phyloP scores from a whole-genome alignment of 2,797 vertebrate genomes.

The Cynopterus sphinx region DNA sequence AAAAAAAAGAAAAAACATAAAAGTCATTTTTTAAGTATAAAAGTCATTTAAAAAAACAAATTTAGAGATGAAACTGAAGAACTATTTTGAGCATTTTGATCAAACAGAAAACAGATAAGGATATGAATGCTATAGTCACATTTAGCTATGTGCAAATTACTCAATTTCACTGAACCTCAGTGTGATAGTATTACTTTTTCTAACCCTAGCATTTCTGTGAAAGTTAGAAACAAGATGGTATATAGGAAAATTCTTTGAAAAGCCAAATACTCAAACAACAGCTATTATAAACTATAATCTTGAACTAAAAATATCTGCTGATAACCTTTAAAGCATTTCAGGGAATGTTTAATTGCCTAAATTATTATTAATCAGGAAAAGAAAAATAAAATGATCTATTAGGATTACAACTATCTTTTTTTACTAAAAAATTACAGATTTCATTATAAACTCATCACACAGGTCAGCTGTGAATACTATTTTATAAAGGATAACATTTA shows the following conservation, averaged over 20 bases:
- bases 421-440: slow-evolving; percentile 4
- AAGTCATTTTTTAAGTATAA: background rate
- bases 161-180: background rate
- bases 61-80: slow-evolving; percentile 21
- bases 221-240: background rate
- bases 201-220: background rate
- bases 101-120: background rate
- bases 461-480: background rate
- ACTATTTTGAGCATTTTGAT: background rate
- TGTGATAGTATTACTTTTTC: background rate
- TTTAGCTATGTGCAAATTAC: background rate
- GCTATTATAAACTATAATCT: background rate
- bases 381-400: background rate
- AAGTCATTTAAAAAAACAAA: background rate
- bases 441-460: background rate
- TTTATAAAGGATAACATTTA: background rate
- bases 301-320: background rate
- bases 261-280: background rate
- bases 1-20: slow-evolving; percentile 41
- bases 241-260: background rate
- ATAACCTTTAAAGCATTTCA: background rate
- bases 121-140: background rate
- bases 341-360: background rate
- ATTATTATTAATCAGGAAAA: slow-evolving; percentile 10
- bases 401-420: background rate